Evolutionary conservation across 2,113 vertebrate genomes (phyloP).

Genomic region (Odocoileus virginianus): DNA sequence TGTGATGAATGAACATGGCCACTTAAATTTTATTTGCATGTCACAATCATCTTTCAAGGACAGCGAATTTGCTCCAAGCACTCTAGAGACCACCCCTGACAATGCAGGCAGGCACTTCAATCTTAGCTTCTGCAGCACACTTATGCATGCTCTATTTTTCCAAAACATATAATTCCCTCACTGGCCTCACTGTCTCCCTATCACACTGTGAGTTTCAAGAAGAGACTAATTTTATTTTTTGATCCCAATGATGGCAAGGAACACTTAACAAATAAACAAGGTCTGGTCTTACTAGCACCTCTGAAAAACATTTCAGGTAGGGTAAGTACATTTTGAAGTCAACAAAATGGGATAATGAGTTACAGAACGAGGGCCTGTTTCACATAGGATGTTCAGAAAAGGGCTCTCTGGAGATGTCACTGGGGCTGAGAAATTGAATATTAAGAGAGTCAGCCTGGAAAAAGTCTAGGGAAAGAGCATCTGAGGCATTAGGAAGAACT

Average conservation of each 20-base stretch:
- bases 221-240: background rate
- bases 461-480: background rate
- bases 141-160: background rate
- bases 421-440: background rate
- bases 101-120: background rate
- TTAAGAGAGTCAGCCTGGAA: background rate
- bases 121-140: no score
- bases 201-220: background rate
- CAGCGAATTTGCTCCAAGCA: background rate
- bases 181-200: background rate
- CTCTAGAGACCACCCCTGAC: background rate
- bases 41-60: background rate
- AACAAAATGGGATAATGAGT: background rate
- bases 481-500: background rate
- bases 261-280: background rate
- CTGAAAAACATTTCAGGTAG: background rate
- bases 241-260: background rate
- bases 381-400: background rate
- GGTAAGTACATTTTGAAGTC: background rate
- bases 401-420: background rate
- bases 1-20: background rate
- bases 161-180: background rate
- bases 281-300: background rate
- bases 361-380: background rate
- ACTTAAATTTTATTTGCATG: background rate